Evolutionary conservation across 2,888 invertebrate genomes (phyloP).

Genomic region (Tachina lurida): DNA sequence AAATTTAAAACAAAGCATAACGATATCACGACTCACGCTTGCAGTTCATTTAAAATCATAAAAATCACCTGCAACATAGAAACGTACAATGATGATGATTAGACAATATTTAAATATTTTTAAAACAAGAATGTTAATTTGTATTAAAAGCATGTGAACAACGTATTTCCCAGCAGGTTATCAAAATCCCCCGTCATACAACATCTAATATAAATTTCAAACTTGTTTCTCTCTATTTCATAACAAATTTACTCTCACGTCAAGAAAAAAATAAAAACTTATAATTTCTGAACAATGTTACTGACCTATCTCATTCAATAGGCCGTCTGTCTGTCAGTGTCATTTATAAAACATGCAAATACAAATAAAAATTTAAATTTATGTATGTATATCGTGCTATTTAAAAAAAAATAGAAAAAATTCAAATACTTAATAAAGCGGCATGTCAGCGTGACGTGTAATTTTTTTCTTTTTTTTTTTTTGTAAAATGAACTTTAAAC

Average conservation of each 20-base stretch:
- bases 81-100: slow-evolving; percentile 1
- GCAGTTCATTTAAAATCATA: background rate
- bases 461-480: background rate
- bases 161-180: slow-evolving; percentile 16
- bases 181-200: slow-evolving; percentile 8
- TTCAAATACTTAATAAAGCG: background rate
- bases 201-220: background rate
- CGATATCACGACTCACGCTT: background rate
- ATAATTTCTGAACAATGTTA: slow-evolving; percentile 25
- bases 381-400: background rate
- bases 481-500: slow-evolving; percentile 43
- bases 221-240: slow-evolving; percentile 24
- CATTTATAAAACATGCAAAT: slow-evolving; percentile 55
- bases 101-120: slow-evolving; percentile 11
- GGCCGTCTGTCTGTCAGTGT: background rate
- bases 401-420: background rate
- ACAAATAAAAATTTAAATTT: slow-evolving; percentile 10
- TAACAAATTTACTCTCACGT: background rate
- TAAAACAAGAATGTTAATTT: slow-evolving; percentile 10
- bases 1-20: background rate
- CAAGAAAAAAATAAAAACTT: background rate
- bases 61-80: background rate
- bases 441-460: slow-evolving; percentile 40
- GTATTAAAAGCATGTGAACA: background rate
- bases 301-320: slow-evolving; percentile 52